phyloP scores from a whole-genome alignment of 2,113 vertebrate genomes.

The Mesoclemmys tuberculata region DNA sequence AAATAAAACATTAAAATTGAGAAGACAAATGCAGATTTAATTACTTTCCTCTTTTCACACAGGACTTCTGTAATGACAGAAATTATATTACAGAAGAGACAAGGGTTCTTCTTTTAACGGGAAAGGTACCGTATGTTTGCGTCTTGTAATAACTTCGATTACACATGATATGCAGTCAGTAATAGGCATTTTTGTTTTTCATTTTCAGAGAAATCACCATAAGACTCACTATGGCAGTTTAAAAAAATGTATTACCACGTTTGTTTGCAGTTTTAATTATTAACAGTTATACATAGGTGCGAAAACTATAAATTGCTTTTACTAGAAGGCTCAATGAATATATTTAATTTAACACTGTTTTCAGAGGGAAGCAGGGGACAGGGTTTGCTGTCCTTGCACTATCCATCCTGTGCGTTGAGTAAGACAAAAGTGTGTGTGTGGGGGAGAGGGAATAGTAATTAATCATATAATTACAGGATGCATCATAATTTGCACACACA shows the following conservation, averaged over 20 bases:
- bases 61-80: constrained; percentile 97
- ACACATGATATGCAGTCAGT: not conserved
- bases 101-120: constrained; percentile 91
- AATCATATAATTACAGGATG: not conserved
- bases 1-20: not conserved
- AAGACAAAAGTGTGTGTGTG: not conserved
- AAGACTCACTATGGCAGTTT: not conserved
- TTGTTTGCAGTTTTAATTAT: not conserved
- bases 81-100: constrained; percentile 93
- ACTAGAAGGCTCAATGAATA: not conserved
- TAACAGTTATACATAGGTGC: not conserved
- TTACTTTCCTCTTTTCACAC: constrained; percentile 10
- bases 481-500: not conserved
- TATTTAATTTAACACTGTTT: not conserved
- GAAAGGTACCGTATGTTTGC: constrained; percentile 87
- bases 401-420: not conserved
- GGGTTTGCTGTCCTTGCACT: not conserved
- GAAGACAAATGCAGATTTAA: not conserved
- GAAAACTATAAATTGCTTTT: not conserved
- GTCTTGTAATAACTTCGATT: not conserved
- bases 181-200: not conserved
- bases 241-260: not conserved
- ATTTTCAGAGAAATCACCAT: not conserved
- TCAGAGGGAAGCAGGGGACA: not conserved
- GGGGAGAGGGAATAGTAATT: not conserved